Evolutionary conservation across 1,140 invertebrate genomes (phyloP).

Genomic region (Tetramorium parvispinum): DNA sequence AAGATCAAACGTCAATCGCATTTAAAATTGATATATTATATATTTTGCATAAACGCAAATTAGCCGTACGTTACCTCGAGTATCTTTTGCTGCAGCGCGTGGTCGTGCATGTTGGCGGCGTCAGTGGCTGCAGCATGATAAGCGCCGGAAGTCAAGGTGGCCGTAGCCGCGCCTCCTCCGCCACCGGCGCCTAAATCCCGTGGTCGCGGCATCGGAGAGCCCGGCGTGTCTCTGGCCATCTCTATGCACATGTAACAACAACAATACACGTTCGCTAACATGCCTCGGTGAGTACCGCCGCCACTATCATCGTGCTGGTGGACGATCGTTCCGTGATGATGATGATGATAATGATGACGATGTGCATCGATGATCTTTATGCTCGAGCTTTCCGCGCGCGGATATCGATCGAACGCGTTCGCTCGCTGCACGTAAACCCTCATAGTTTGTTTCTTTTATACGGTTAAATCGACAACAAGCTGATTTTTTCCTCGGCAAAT

Average conservation of each 20-base stretch:
- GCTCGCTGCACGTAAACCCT: constrained; percentile 66
- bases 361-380: neutral
- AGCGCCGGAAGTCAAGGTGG: constrained; percentile 81
- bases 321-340: neutral
- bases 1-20: no score
- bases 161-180: constrained; percentile 72
- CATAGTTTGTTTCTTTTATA: constrained; percentile 53
- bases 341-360: no score
- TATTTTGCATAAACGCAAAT: neutral
- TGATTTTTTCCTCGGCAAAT: neutral
- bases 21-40: no score
- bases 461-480: neutral
- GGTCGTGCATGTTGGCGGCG: constrained; percentile 81
- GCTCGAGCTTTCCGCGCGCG: neutral
- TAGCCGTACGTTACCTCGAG: constrained; percentile 84
- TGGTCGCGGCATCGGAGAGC: constrained; percentile 86
- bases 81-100: constrained; percentile 87
- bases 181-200: constrained; percentile 81
- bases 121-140: constrained; percentile 79
- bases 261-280: constrained; percentile 72
- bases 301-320: neutral
- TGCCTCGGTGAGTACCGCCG: neutral
- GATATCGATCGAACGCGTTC: constrained; percentile 73
- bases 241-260: constrained; percentile 83
- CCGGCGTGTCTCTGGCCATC: constrained; percentile 87